Conservation (phyloP, 2,888 invertebrate genomes). For the Globia sparganii region DNA sequence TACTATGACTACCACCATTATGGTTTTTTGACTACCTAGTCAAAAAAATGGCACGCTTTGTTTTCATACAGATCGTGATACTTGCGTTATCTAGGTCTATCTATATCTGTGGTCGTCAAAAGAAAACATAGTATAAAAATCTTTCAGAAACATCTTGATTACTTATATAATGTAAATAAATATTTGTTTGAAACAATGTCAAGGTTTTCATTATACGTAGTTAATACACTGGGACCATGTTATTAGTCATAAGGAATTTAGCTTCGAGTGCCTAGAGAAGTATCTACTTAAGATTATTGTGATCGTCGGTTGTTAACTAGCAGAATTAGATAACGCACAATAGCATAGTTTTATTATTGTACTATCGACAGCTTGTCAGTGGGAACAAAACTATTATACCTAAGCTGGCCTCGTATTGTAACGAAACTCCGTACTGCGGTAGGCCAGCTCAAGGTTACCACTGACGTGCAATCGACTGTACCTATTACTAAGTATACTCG, state of each 20-base stretch:
- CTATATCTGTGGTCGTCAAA: too few relatives aligned
- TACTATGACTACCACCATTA: too few relatives aligned
- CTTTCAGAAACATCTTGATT: conserved; percentile 20
- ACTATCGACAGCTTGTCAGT: background rate
- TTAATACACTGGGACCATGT: conserved; percentile 70
- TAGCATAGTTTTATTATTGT: conserved; percentile 45
- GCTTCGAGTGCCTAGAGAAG: conserved; percentile 72
- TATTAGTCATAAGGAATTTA: conserved; percentile 65
- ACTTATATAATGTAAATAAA: conserved; percentile 5
- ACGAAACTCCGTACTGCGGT: background rate
- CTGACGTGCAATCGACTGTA: conserved; percentile 2
- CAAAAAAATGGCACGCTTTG: too few relatives aligned
- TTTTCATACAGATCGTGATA: too few relatives aligned
- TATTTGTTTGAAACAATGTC: conserved; percentile 43
- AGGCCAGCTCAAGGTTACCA: background rate
- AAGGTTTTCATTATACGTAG: conserved; percentile 49
- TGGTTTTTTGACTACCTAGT: too few relatives aligned
- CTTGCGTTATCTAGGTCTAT: too few relatives aligned
- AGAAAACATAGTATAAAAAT: background rate
- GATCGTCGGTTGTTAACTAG: conserved; percentile 70
- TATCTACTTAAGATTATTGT: conserved; percentile 65
- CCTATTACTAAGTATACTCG: conserved; percentile 47
- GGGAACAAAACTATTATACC: background rate
- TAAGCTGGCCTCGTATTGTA: background rate
- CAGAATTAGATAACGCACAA: conserved; percentile 60